phyloP scores from a whole-genome alignment of 2,113 vertebrate species.

The Cisticola juncidis region DNA sequence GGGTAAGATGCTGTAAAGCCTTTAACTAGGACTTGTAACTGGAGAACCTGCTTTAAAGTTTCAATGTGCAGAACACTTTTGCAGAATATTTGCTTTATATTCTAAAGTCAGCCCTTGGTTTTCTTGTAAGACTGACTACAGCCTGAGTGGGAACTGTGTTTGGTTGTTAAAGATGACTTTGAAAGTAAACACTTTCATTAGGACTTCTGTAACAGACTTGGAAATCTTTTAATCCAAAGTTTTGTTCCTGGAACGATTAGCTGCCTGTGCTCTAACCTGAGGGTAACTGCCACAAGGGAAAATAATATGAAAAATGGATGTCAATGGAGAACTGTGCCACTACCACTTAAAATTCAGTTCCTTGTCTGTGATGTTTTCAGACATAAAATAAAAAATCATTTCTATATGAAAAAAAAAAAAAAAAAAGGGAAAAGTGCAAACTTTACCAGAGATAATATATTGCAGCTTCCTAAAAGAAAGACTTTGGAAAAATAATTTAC shows the following conservation, averaged over 20 bases:
- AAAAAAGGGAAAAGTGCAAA: background rate
- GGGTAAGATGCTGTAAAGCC: background rate
- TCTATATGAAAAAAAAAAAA: background rate
- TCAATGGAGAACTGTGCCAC: background rate
- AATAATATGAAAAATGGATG: background rate
- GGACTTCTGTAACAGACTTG: background rate
- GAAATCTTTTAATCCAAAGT: constrained; percentile 6
- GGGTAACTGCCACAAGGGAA: background rate
- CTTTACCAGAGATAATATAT: background rate
- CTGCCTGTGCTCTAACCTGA: background rate
- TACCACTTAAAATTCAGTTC: background rate
- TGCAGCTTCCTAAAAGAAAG: background rate
- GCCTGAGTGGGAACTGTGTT: background rate
- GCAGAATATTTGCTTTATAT: background rate
- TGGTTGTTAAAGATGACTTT: background rate
- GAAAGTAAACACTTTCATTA: constrained; percentile 9
- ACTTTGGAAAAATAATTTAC: background rate
- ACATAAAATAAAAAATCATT: background rate
- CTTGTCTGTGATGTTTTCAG: background rate
- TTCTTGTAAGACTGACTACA: background rate
- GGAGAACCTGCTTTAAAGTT: background rate
- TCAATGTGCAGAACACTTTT: background rate
- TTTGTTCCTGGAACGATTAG: background rate
- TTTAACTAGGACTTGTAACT: background rate
- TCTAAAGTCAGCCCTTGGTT: background rate